These are phyloP conservation scores for Petroica traversi DNA, from an alignment of 2,113 vertebrate species.

Conservation along the genomic window DNA sequence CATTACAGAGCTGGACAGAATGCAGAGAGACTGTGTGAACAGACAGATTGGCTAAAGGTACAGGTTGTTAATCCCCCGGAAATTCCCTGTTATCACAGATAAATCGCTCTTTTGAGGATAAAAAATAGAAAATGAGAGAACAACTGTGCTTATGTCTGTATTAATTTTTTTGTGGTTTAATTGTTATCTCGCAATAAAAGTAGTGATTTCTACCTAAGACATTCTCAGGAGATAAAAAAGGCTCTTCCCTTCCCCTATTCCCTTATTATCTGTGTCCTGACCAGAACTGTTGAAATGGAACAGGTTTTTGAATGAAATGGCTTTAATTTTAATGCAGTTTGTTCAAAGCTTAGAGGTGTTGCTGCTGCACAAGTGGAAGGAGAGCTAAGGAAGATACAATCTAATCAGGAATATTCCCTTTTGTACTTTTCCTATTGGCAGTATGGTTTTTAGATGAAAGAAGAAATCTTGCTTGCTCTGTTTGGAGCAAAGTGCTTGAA, in stretches of 20 bases:
- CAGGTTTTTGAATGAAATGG: conserved; percentile 13
- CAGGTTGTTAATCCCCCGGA: neutral
- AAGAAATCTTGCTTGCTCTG: neutral
- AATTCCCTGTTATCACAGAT: neutral
- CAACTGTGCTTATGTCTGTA: neutral
- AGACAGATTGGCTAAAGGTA: neutral
- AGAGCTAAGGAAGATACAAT: neutral
- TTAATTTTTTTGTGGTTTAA: neutral
- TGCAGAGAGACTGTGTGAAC: neutral
- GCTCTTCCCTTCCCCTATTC: neutral
- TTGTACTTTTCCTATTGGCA: neutral
- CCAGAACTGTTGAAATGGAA: neutral
- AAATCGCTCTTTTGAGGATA: neutral
- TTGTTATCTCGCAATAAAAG: neutral
- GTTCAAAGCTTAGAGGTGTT: neutral
- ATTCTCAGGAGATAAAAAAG: neutral
- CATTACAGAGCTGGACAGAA: neutral
- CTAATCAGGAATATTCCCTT: neutral
- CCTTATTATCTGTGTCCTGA: neutral
- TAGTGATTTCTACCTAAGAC: neutral
- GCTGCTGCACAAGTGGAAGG: neutral
- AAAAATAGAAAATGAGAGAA: neutral
- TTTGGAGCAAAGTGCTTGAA: conserved; percentile 1
- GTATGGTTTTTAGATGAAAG: neutral
- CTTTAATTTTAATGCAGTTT: conserved; percentile 48